Evolutionary conservation across 2,113 vertebrate genomes (phyloP), one percentile per base, ranked within the genome.

Genomic region (Scortum barcoo): DNA sequence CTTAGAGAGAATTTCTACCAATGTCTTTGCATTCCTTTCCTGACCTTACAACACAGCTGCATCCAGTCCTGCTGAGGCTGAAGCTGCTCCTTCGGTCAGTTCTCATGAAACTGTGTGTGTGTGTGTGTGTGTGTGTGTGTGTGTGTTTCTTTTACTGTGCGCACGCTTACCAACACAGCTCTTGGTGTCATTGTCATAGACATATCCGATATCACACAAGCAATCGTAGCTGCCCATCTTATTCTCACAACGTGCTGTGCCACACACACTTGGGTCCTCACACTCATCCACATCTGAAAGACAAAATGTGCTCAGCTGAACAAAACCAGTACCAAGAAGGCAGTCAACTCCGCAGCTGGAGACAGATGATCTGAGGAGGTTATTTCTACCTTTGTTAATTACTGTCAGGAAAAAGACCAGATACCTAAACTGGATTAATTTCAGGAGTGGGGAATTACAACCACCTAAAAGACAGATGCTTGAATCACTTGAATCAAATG

Each of bases 211-310:
- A 1, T 97, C 95, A 0, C 98, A 99, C 72, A 96, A 66, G 84
- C 98, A 99, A 22, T 96, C 88, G 0, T 97, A 97, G 2, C 95
- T 94, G 61, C 97, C 97, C 0, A 93, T 60, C 19, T 94, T 89
- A 88, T 99, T 99, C 86, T 88, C 89, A 91, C 98, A 99, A 0
- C 1, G 92, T 0, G 97, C 97, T 17, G 95, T 95, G 84, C 98
- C 98, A 58, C 98, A 99, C 78, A 97, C 94, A 2, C 57, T 83
- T 0, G 80, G 7, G 82, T 94, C 72, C 88, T 88, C 26, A 42
- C 98, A 99, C 92, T 99, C 98, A 1, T 99, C 83, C 70, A 97
- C 86, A 79, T 99, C 98, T 99, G 94, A 72, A 95, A 95, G 78
- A 90, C 56, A 66, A 72, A 70, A 66, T 9, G 19, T 13, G 6